Conservation (phyloP, 1,140 invertebrate genomes). For the Wiebesia pumilae region DNA sequence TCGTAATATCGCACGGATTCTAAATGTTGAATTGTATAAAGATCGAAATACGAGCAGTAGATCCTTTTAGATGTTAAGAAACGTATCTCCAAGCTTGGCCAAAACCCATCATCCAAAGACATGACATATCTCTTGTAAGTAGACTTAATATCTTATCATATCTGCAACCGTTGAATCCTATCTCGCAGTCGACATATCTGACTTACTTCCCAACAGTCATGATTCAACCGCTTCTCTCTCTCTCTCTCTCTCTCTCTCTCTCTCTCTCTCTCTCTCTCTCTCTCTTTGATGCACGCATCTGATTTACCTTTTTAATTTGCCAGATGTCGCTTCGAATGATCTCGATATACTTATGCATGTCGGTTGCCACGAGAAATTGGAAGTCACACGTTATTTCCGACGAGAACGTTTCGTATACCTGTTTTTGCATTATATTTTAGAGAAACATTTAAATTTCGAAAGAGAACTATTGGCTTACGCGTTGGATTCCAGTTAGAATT, state of each 20-base stretch:
- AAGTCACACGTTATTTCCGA: not conserved
- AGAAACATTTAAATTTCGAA: no score
- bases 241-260: not conserved
- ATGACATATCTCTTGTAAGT: not conserved
- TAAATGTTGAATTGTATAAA: not conserved
- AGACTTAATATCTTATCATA: conserved; percentile 6
- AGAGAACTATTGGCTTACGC: no score
- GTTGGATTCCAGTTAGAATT: no score
- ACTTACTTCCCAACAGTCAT: not conserved
- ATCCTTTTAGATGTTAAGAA: not conserved
- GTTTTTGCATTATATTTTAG: not conserved
- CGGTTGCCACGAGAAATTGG: conserved; percentile 1
- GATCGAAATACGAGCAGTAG: not conserved
- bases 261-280: not conserved
- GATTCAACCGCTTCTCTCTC: not conserved
- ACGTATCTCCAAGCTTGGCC: not conserved
- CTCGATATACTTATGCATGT: not conserved
- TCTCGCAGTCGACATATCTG: not conserved
- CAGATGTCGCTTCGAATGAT: conserved; percentile 56
- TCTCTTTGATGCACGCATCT: not conserved
- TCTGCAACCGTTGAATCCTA: conserved; percentile 1
- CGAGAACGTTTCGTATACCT: not conserved
- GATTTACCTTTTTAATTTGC: conserved; percentile 61
- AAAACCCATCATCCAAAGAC: not conserved
- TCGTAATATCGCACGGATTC: no score